These are phyloP conservation scores for Parnassius orleans DNA, from an alignment of 2,888 invertebrate genomes.

Conservation along the genomic window DNA sequence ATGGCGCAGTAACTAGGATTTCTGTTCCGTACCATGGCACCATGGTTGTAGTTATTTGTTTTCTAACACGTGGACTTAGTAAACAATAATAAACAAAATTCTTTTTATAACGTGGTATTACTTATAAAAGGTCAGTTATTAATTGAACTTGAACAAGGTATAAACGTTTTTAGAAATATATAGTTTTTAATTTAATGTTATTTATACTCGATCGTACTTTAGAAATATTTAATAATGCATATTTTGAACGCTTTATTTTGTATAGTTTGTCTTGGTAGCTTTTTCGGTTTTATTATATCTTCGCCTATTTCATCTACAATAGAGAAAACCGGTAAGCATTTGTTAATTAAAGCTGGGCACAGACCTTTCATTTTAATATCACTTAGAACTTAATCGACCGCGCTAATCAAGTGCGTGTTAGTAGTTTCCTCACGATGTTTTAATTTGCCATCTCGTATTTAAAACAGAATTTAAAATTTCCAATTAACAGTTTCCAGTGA, in stretches of 20 bases:
- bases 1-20: conserved; percentile 16
- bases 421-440: too few species aligned
- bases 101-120: conserved; percentile 8
- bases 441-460: too few species aligned
- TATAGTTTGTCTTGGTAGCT: conserved; percentile 1
- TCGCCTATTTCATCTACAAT: conserved; percentile 9
- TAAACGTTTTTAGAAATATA: background rate
- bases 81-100: conserved; percentile 6
- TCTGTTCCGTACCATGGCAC: conserved; percentile 18
- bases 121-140: conserved; percentile 7
- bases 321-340: conserved; percentile 16
- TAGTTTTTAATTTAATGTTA: background rate
- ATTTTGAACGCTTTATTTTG: background rate
- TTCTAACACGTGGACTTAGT: conserved; percentile 14
- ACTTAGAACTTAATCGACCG: too few species aligned
- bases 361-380: too few species aligned
- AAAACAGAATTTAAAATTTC: too few species aligned
- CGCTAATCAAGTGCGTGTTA: too few species aligned
- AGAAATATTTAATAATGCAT: conserved; percentile 7
- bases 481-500: too few species aligned
- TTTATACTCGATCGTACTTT: background rate
- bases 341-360: background rate
- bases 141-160: background rate
- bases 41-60: background rate
- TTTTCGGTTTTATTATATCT: background rate